These are phyloP conservation scores for Caenorhabditis sp. DNA, from an alignment of 2,888 invertebrate species.

Conservation along the genomic window DNA sequence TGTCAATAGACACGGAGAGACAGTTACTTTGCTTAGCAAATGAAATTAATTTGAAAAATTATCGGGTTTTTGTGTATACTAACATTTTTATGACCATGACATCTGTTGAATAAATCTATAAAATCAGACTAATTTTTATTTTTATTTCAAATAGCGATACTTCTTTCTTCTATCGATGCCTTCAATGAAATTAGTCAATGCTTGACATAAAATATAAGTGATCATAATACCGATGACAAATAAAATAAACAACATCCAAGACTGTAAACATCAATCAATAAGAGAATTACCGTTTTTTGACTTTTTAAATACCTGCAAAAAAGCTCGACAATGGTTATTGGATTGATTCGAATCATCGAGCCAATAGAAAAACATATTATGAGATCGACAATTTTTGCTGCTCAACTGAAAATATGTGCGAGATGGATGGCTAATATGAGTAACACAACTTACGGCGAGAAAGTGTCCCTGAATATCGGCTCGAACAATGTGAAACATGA, in stretches of 20 bases:
- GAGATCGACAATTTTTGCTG: not conserved
- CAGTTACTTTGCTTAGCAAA: slow-evolving; percentile 19
- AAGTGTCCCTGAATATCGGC: not conserved
- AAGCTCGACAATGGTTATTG: not conserved
- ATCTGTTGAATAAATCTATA: too few species aligned
- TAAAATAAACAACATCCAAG: not conserved
- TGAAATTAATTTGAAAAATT: not conserved
- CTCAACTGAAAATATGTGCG: not conserved
- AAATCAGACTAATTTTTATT: too few species aligned
- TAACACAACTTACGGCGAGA: too few species aligned
- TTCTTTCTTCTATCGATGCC: slow-evolving; percentile 2
- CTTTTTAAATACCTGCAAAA: not conserved
- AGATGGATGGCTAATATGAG: too few species aligned
- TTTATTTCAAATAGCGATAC: too few species aligned
- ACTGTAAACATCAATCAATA: not conserved
- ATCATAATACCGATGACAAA: not conserved
- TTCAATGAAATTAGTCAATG: not conserved
- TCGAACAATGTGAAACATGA: not conserved
- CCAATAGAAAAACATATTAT: not conserved
- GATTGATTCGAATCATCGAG: too few species aligned
- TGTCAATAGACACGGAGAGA: slow-evolving; percentile 30
- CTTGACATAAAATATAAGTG: not conserved
- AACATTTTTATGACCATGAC: not conserved
- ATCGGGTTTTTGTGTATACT: not conserved
- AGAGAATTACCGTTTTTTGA: too few species aligned